phyloP scores from a whole-genome alignment of 2,888 invertebrate genomes.

The Erebia ligea region DNA sequence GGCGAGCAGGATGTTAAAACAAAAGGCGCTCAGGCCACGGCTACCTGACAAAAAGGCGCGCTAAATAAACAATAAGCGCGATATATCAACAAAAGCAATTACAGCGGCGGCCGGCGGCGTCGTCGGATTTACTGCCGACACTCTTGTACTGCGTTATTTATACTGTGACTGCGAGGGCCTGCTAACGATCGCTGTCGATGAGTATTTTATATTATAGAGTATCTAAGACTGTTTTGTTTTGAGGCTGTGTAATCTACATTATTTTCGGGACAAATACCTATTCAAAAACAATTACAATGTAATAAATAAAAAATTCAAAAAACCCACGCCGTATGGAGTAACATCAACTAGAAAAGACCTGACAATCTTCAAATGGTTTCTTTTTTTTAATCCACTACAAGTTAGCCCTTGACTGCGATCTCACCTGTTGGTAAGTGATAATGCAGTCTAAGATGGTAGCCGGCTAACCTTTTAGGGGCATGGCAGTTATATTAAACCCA shows the following conservation, averaged over 20 bases:
- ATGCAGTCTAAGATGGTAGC: too few relatives aligned
- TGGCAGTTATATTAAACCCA: too few relatives aligned
- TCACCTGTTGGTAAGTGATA: too few relatives aligned
- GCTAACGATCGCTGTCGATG: conserved; percentile 27
- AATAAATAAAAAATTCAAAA: too few relatives aligned
- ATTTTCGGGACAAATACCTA: neutral
- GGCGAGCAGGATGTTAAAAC: conserved; percentile 35
- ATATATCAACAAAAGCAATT: conserved; percentile 76
- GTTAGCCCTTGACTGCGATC: too few relatives aligned
- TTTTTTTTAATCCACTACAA: too few relatives aligned
- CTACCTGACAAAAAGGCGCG: conserved; percentile 69
- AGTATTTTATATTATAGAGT: conserved; percentile 18
- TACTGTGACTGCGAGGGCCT: conserved; percentile 17
- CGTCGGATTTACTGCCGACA: conserved; percentile 58
- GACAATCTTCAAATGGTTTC: too few relatives aligned
- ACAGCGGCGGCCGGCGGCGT: conserved; percentile 63
- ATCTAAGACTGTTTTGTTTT: neutral
- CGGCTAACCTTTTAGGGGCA: too few relatives aligned
- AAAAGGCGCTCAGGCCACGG: conserved; percentile 46
- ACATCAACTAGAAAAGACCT: too few relatives aligned
- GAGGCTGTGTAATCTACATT: neutral
- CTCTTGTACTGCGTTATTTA: conserved; percentile 32
- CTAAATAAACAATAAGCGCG: conserved; percentile 73
- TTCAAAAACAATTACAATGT: neutral
- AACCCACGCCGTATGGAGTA: too few relatives aligned